Evolutionary conservation across 2,113 vertebrate genomes (phyloP), one percentile per base, ranked within the genome.

Genomic region (Rhynchomys soricoides): DNA sequence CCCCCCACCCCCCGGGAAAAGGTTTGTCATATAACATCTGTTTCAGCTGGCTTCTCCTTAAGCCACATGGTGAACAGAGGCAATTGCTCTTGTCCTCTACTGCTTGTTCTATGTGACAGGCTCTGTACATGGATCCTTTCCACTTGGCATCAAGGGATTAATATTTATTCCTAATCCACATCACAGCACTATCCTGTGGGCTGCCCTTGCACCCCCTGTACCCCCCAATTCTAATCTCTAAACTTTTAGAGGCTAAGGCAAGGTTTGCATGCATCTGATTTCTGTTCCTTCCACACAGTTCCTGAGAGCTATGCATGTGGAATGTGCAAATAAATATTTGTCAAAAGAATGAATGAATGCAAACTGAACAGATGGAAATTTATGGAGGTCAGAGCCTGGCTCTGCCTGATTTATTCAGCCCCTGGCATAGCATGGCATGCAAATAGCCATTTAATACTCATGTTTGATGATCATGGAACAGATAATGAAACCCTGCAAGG

Each of bases 381-480:
- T 78, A 91, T 5, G 0, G 93, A 95, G 95, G 89, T 89, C 96
- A 91, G 40, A 86, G 71, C 75, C 78, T 93, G 85, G 52, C 89
- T 93, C 71, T 86, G 81, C 73, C 77, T 95, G 92, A 96, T 95
- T 94, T 95, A 94, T 95, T 97, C 95, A 97, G 92, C 73, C 70
- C 29, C 48, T 89, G 68, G 92, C 91, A 79, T 59, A 94, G 68
- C 93, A 79, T 86, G 86, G 55, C 59, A 96, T 97, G 96, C 93
- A 98, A 97, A 97, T 97, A 92, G 48, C 91, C 96, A 94, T 79
- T 97, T 97, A 95, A 91, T 97, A 91, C 94, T 95, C 3, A 0
- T 95, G 86, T 95, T 95, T 95, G 97, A 97, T 97, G 93, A 94
- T 95, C 91, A 52, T 93, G 94, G 95, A 74, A 93, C 90, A 89